Conservation (phyloP, 2,888 invertebrate genomes). For the Camponotus fellah region DNA sequence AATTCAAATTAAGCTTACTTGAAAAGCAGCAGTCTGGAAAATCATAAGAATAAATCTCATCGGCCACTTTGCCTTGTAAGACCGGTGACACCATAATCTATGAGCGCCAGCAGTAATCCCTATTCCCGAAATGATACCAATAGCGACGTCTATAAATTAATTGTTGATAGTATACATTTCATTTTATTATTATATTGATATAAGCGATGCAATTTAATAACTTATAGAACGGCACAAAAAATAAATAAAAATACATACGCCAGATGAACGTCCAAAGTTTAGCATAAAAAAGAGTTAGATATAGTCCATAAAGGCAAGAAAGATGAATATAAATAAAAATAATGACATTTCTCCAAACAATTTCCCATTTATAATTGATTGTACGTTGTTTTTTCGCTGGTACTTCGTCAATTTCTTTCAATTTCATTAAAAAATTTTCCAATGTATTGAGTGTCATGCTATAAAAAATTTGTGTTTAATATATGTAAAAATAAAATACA, state of each 20-base stretch:
- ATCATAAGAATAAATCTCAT: conserved; percentile 88
- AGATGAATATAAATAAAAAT: conserved; percentile 91
- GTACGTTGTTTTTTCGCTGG: conserved; percentile 73
- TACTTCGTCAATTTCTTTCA: conserved; percentile 83
- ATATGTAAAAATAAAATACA: conserved; percentile 44
- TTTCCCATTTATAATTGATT: conserved; percentile 87
- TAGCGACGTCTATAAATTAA: not conserved
- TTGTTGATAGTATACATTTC: not conserved
- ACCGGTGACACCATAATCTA: conserved; percentile 90
- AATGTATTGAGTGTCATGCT: conserved; percentile 89
- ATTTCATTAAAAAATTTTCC: conserved; percentile 87
- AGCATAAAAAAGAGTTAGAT: conserved; percentile 86
- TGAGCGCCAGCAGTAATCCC: conserved; percentile 91
- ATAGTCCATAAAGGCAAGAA: conserved; percentile 89
- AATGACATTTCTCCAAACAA: conserved; percentile 93
- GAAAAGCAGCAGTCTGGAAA: conserved; percentile 89
- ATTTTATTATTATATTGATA: not conserved
- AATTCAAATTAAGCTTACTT: conserved; percentile 86
- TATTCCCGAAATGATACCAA: conserved; percentile 86
- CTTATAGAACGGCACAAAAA: not conserved
- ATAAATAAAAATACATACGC: conserved; percentile 86
- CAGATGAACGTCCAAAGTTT: conserved; percentile 87
- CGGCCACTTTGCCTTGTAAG: conserved; percentile 89
- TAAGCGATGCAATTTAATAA: not conserved
- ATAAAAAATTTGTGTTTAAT: conserved; percentile 70